Conservation (phyloP, 2,113 vertebrate species). For the Alectura lathami region DNA sequence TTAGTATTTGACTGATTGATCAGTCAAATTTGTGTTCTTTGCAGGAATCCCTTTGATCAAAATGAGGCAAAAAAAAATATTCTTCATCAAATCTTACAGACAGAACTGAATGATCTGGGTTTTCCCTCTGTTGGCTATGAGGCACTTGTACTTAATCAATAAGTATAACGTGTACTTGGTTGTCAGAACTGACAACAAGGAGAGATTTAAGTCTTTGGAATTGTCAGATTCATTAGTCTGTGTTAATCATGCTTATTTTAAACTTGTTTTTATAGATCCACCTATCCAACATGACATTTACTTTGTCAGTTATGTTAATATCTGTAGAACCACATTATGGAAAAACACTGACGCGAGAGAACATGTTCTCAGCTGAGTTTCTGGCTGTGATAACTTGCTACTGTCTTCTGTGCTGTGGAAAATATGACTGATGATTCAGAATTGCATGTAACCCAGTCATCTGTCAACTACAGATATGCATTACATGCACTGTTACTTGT, state of each 20-base stretch:
- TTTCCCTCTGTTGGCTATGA: neutral
- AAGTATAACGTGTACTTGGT: neutral
- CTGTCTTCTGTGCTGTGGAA: conserved; percentile 40
- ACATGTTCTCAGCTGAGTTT: neutral
- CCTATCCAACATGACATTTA: conserved; percentile 18
- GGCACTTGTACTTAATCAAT: conserved; percentile 5
- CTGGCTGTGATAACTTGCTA: neutral
- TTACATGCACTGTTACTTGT: neutral
- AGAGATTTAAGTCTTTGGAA: neutral
- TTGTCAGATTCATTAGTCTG: neutral
- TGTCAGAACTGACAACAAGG: neutral
- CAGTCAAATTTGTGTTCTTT: neutral
- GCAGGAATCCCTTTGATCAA: neutral
- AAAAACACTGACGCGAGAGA: neutral
- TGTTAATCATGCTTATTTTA: conserved; percentile 20
- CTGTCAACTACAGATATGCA: conserved; percentile 20
- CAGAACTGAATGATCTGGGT: neutral
- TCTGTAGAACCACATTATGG: conserved; percentile 13
- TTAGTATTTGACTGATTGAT: neutral
- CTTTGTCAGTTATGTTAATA: conserved; percentile 52
- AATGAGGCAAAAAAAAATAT: neutral
- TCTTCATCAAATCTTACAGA: neutral
- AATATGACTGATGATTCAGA: conserved; percentile 25
- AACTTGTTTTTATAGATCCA: neutral
- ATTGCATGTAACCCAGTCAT: conserved; percentile 12